Percentiles rank a stretch among this genome's conserved stretches.
phyloP scores from a whole-genome alignment of 2,113 vertebrate species.

The Probosciger aterrimus region DNA sequence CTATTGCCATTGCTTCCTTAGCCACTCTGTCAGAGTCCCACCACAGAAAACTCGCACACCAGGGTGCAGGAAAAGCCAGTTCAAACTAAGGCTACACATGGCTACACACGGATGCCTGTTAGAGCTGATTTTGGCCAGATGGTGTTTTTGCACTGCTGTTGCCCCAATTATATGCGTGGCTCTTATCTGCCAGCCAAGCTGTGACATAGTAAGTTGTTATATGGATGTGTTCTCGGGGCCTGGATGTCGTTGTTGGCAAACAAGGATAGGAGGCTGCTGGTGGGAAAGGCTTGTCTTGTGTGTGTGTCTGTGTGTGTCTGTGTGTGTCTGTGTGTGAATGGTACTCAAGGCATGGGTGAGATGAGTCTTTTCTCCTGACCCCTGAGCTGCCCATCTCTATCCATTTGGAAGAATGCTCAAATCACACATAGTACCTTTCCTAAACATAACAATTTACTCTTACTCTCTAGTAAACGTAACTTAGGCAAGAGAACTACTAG shows the following conservation, averaged over 20 bases:
- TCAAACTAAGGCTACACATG: background rate
- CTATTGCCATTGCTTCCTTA: background rate
- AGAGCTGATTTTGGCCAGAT: slow-evolving; percentile 21
- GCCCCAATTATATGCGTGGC: background rate
- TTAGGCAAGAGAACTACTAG: background rate
- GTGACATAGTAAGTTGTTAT: background rate
- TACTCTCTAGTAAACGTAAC: background rate
- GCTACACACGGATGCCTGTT: background rate
- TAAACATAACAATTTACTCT: background rate
- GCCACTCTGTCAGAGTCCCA: background rate
- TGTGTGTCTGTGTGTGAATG: too few species aligned
- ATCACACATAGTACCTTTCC: accelerated
- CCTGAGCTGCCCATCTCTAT: background rate
- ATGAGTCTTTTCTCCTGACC: background rate
- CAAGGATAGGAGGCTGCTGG: background rate
- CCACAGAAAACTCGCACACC: background rate
- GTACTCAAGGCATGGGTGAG: background rate
- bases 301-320: too few species aligned
- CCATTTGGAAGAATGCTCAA: background rate
- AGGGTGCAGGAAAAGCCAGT: background rate
- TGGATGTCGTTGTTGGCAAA: background rate
- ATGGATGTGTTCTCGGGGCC: background rate
- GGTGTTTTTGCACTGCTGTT: slow-evolving; percentile 14
- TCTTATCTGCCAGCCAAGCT: slow-evolving; percentile 36
- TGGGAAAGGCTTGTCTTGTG: background rate